Conservation (phyloP, 2,113 vertebrate species). For the Chloroceryle aenea region DNA sequence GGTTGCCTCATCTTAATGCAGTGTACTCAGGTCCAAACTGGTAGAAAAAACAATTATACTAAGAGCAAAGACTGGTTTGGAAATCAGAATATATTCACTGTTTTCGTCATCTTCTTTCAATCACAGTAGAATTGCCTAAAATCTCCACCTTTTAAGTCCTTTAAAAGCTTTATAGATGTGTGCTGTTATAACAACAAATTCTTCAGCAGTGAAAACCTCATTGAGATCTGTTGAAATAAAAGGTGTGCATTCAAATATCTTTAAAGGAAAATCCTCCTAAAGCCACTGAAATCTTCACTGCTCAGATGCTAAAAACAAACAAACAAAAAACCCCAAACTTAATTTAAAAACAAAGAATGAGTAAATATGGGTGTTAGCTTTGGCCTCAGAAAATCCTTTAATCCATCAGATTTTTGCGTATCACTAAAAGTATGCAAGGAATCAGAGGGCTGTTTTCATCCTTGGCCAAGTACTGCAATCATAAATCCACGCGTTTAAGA, state of each 20-base stretch:
- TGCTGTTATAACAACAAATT: background rate
- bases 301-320: background rate
- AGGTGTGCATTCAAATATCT: background rate
- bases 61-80: background rate
- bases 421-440: slow-evolving; percentile 5
- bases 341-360: background rate
- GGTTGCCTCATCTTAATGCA: background rate
- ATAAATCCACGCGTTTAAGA: background rate
- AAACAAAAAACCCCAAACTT: background rate
- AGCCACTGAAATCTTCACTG: background rate
- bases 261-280: background rate
- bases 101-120: background rate
- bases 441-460: slow-evolving; percentile 80
- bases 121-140: background rate
- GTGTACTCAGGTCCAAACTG: background rate
- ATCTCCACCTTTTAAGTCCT: background rate
- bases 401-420: slow-evolving; percentile 73
- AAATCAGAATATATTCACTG: background rate
- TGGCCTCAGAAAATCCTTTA: slow-evolving; percentile 87
- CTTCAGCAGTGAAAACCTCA: background rate
- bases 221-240: background rate
- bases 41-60: background rate
- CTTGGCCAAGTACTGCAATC: slow-evolving; percentile 66
- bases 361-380: background rate
- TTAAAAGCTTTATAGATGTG: background rate